These are phyloP conservation scores for Pristionchus japonicus DNA, from an alignment of 2,888 invertebrate genomes.

Conservation along the genomic window DNA sequence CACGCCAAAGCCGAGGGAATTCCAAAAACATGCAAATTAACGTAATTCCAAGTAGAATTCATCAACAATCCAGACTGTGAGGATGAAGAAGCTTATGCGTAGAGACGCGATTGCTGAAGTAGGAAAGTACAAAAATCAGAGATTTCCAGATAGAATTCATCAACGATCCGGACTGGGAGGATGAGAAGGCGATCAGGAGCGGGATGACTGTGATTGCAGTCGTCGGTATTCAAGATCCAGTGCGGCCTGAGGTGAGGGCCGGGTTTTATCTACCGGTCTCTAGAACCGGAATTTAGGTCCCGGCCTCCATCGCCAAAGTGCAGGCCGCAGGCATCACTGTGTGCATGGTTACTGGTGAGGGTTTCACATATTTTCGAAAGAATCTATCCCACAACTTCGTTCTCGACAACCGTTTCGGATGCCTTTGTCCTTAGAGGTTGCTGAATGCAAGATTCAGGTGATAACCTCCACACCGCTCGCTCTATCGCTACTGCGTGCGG, in stretches of 20 bases:
- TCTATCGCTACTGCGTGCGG: constrained; percentile 98
- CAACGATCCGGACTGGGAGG: too few species aligned
- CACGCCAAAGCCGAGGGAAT: too few species aligned
- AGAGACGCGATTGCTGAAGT: too few species aligned
- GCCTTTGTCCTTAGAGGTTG: too few species aligned
- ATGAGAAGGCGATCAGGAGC: constrained; percentile 76
- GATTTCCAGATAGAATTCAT: too few species aligned
- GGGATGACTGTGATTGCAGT: constrained; percentile 77
- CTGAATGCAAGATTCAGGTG: constrained; percentile 81
- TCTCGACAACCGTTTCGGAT: too few species aligned
- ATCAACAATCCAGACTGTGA: too few species aligned
- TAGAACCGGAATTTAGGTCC: constrained; percentile 74
- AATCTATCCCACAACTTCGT: too few species aligned
- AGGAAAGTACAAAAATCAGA: too few species aligned
- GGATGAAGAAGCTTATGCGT: too few species aligned
- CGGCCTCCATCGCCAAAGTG: constrained; percentile 78
- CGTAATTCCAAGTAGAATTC: too few species aligned
- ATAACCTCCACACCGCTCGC: constrained; percentile 97
- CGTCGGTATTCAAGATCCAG: constrained; percentile 79
- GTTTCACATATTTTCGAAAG: neutral
- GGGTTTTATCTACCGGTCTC: neutral
- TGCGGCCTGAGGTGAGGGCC: constrained; percentile 75
- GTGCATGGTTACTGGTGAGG: constrained; percentile 79
- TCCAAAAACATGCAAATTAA: too few species aligned
- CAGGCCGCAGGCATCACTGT: constrained; percentile 78